Percentiles rank a stretch among this genome's conserved stretches.
phyloP scores from a whole-genome alignment of 2,113 vertebrate species.

The Glaucidium brasilianum region DNA sequence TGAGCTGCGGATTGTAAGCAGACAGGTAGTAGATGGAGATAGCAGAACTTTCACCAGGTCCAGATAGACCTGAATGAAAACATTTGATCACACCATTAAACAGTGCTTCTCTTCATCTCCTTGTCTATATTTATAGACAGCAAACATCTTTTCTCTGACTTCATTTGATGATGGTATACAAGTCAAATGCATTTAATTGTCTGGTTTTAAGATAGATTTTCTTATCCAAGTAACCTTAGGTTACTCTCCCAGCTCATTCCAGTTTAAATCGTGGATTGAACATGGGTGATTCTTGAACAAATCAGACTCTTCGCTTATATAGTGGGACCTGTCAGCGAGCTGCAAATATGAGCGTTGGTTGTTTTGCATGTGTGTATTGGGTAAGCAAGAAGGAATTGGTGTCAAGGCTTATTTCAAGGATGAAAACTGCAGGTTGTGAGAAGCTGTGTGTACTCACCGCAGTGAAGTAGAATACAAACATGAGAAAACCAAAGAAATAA shows the following conservation, averaged over 20 bases:
- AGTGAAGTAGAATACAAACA: neutral
- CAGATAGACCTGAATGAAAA: neutral
- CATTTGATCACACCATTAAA: neutral
- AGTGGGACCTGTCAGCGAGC: neutral
- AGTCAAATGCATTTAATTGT: neutral
- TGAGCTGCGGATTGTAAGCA: neutral
- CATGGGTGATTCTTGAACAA: neutral
- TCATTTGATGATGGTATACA: neutral
- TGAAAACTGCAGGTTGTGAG: neutral
- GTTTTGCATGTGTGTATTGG: neutral
- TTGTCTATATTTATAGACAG: neutral
- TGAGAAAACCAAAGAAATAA: neutral
- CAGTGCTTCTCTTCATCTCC: neutral
- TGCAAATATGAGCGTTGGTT: neutral
- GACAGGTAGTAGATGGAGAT: neutral
- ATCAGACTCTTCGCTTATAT: neutral
- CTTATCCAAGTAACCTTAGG: neutral
- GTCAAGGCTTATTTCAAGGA: neutral
- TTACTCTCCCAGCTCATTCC: neutral
- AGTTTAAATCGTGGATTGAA: neutral
- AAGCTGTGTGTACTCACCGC: neutral
- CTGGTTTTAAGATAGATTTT: neutral
- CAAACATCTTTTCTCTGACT: neutral
- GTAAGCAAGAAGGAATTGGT: neutral
- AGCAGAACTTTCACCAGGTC: neutral